Base-by-base conservation (phyloP, 1,140 invertebrate species). In the Grapholita molesta region DNA sequence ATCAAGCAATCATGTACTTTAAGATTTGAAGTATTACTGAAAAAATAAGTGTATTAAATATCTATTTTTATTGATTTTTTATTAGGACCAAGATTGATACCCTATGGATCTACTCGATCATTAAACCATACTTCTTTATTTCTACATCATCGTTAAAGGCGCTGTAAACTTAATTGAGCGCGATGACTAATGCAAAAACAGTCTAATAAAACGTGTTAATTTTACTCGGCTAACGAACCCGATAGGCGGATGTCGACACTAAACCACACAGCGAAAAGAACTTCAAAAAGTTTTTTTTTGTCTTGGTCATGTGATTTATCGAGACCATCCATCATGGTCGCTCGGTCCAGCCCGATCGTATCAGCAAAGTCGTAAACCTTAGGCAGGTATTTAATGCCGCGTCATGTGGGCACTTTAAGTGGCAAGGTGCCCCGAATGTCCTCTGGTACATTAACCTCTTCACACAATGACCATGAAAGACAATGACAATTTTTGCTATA, bases 161-260 rank as follows among this genome's bases (percentile, higher is more conserved):
- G 6, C 23, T 53, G 2, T 8, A 8, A 15, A 6, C 9, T n/a
- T 61, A 61, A 61, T 28, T 25, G 30, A 61, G 24, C 15, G 24
- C 30, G 15, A 32, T 28, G 55, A 61, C 25, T 61, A 25, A 30
- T 61, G 55, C 28, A 32, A 61, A 61, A 61, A 61, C 55, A 61
- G 55, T 15, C 6, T 30, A 25, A 61, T 61, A 15, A 32, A 61
- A 30, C 18, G 24, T 61, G 18, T 28, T 61, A 61, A 28, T 61
- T 61, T 57, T 32, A 61, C 55, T 12, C 55, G n/a, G 55, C 55
- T 61, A 61, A 30, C 25, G 55, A 61, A 61, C 55, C n/a, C 42
- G 24, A 61, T 18, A 57, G 53, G 21, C 55, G 55, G 55, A 61
- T 61, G 24, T 61, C 25, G 55, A 28, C 25, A 61, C 55, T 11